phyloP scores from a whole-genome alignment of 2,113 vertebrate species.

The Craseonycteris thonglongyai region DNA sequence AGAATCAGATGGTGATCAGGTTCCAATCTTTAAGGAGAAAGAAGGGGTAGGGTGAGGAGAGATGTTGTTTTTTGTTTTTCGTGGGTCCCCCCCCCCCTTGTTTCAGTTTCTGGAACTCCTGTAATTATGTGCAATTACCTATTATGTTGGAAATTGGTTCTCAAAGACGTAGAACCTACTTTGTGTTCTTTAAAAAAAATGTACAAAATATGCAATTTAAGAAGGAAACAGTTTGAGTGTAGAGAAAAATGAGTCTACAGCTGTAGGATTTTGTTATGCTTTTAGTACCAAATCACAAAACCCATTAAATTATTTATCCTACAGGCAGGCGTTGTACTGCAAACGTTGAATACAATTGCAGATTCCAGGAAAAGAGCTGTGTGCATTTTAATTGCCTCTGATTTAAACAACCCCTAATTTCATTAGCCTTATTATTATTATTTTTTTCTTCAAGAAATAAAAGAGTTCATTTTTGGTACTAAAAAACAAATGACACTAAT shows the following conservation, averaged over 20 bases:
- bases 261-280: slow-evolving; percentile 81
- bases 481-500: slow-evolving; percentile 28
- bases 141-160: slow-evolving; percentile 69
- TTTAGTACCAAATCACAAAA: slow-evolving; percentile 82
- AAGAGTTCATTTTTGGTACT: slow-evolving; percentile 57
- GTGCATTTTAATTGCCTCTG: slow-evolving; percentile 76
- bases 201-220: slow-evolving; percentile 73
- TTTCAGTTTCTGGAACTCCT: slow-evolving; percentile 72
- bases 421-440: slow-evolving; percentile 67
- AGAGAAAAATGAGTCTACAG: slow-evolving; percentile 78
- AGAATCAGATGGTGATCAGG: slow-evolving; percentile 60
- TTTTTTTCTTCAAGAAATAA: slow-evolving; percentile 54
- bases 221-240: slow-evolving; percentile 72
- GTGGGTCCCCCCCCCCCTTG: too few species aligned
- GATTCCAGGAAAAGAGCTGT: slow-evolving; percentile 74
- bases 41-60: background rate
- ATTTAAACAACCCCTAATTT: slow-evolving; percentile 79
- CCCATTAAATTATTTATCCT: slow-evolving; percentile 83
- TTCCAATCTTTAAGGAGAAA: slow-evolving; percentile 29
- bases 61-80: slow-evolving; percentile 42
- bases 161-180: slow-evolving; percentile 70
- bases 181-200: slow-evolving; percentile 56
- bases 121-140: slow-evolving; percentile 76
- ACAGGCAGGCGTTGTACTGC: slow-evolving; percentile 76
- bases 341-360: slow-evolving; percentile 75